Evolutionary conservation across 2,888 invertebrate genomes (phyloP), one percentile per base, ranked within the genome.

Genomic region (Parapristionchus giblindavisi): DNA sequence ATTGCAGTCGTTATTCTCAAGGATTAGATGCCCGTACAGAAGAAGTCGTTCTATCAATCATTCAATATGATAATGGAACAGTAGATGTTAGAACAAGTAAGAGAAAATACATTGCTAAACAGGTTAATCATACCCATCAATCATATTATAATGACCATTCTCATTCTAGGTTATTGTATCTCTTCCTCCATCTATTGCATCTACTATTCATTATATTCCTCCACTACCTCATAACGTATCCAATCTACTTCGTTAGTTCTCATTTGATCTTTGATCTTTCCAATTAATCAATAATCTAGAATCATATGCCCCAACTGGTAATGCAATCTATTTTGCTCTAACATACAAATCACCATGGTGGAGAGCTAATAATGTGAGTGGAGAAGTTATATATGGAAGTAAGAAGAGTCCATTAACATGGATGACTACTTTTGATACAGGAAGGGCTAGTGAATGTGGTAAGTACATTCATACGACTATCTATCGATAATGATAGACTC

Each of bases 271-370:
- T 56, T 56, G 27, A 3, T 56, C 56, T 29, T 56, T 56, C 4
- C 4, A 14, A 24, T 56, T 4, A 8, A 1, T 61, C 61, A 38
- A 40, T 5, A 32, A 78, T 80, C 21, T 71, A 83, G 84, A 80
- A 52, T 79, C 79, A 68, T 84, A 83, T 58, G 74, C 74, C 17
- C 81, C 84, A 17, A 71, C 73, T 6, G 84, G 84, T 29, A 74
- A 79, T 66, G 84, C 84, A 66, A 81, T 77, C 77, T 82, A 84
- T 61, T 84, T 84, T 76, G 80, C 82, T 3, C 77, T 82, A 77
- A 80, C 82, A 0, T 84, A 79, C 77, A 77, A 79, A 43, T 77
- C 78, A 27, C 78, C 84, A 40, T 81, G 58, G 58, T 84, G 84
- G 84, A 78, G 84, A 24, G 58, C 76, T 6, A 77, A 78, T 34